These are phyloP conservation scores for Balanococcus diminutus DNA, from an alignment of 2,888 invertebrate species.

Conservation along the genomic window DNA sequence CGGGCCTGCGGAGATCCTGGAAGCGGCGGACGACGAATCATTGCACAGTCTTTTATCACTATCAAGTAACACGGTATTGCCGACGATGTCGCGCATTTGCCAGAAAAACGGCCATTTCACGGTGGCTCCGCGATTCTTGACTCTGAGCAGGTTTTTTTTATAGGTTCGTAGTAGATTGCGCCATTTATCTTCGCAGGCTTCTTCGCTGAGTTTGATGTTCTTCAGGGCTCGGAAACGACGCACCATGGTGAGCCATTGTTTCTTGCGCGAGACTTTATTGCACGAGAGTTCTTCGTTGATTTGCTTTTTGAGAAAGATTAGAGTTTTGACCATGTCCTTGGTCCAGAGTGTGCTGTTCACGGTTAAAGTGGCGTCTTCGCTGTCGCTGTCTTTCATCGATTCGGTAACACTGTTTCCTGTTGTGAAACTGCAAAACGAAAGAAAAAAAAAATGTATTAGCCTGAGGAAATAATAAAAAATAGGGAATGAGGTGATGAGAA, in stretches of 20 bases:
- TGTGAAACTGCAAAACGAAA: not conserved
- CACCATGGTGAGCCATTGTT: conserved; percentile 53
- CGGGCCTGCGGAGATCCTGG: too few relatives aligned
- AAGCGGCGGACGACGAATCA: not conserved
- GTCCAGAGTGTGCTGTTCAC: conserved; percentile 51
- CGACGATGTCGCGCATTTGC: conserved; percentile 43
- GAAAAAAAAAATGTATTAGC: not conserved
- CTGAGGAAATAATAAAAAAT: not conserved
- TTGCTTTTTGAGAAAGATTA: conserved; percentile 52
- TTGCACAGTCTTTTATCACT: not conserved
- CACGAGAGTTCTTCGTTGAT: conserved; percentile 32
- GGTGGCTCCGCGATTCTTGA: not conserved
- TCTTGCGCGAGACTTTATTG: conserved; percentile 31
- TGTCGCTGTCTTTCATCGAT: conserved; percentile 36
- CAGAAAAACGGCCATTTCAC: conserved; percentile 46
- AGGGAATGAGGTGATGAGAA: not conserved
- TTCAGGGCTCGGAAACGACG: conserved; percentile 55
- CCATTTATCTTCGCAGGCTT: conserved; percentile 57
- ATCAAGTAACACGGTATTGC: conserved; percentile 6
- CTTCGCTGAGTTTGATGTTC: conserved; percentile 55
- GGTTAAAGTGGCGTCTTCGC: conserved; percentile 23
- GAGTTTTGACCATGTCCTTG: conserved; percentile 55
- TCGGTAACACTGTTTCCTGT: not conserved
- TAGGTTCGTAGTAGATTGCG: conserved; percentile 56
- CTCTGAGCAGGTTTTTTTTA: conserved; percentile 40